These are phyloP conservation scores for Aleiodes alternator DNA, from an alignment of 2,888 invertebrate species.

Conservation along the genomic window DNA sequence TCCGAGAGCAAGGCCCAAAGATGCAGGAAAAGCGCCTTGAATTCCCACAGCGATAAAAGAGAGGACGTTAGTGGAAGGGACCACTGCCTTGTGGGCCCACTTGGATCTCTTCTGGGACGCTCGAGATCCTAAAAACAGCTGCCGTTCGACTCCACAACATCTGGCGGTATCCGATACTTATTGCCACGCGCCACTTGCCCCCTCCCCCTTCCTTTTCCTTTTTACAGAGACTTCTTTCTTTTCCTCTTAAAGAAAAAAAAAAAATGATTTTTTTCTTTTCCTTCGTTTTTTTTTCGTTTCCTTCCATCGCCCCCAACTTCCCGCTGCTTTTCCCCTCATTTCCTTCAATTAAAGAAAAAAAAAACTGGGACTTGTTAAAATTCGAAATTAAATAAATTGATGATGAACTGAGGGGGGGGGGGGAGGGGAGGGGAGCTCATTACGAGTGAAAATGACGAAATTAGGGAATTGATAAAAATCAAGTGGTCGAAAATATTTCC, in stretches of 20 bases:
- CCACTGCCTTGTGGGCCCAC: constrained; percentile 25
- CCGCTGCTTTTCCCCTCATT: constrained; percentile 24
- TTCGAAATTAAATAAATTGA: background rate
- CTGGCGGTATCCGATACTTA: constrained; percentile 59
- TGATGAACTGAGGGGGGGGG: too few species aligned
- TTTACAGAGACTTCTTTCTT: background rate
- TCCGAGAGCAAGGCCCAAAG: background rate
- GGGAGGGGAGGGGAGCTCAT: too few species aligned
- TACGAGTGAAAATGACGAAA: background rate
- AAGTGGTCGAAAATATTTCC: constrained; percentile 17
- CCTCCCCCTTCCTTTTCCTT: constrained; percentile 15
- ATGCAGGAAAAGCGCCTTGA: constrained; percentile 14
- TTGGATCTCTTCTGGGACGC: constrained; percentile 14
- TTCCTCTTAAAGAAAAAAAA: background rate
- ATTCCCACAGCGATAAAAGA: background rate
- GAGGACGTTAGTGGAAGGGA: constrained; percentile 1
- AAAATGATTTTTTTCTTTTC: background rate
- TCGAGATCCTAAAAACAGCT: constrained; percentile 46
- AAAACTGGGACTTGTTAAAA: background rate
- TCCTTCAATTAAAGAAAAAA: constrained; percentile 20
- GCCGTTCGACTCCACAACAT: constrained; percentile 53
- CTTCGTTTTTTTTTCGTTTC: background rate
- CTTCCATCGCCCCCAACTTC: background rate
- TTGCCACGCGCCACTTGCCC: constrained; percentile 71
- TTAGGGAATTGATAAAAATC: constrained; percentile 33